Evolutionary conservation across 2,113 vertebrate genomes (phyloP).

Genomic region (Chroicocephalus ridibundus): DNA sequence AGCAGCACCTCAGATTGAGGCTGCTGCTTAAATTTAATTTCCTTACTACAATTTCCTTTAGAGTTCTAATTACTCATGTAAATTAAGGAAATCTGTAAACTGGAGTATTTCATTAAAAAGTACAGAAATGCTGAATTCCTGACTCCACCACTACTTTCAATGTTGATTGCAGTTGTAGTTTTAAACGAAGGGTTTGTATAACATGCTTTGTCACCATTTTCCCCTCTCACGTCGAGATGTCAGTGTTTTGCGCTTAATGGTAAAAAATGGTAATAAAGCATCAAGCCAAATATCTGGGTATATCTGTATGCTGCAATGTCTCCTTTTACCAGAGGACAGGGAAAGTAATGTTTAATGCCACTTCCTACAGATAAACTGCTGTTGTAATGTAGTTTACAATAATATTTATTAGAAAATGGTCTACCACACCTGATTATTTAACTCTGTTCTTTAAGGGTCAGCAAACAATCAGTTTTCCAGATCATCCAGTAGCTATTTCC

Average conservation of each 20-base stretch:
- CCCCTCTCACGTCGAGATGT: neutral
- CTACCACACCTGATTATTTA: neutral
- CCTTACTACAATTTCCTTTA: constrained; percentile 42
- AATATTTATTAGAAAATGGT: constrained; percentile 30
- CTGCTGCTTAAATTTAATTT: constrained; percentile 19
- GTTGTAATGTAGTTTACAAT: neutral
- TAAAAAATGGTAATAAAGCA: constrained; percentile 32
- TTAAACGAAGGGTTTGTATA: constrained; percentile 15
- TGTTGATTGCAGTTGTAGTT: neutral
- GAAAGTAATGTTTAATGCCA: constrained; percentile 15
- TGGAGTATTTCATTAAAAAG: constrained; percentile 50
- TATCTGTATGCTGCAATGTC: neutral
- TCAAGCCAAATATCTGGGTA: constrained; percentile 12
- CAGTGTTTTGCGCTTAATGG: constrained; percentile 11
- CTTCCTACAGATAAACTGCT: neutral
- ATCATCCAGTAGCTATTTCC: neutral
- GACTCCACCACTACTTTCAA: neutral
- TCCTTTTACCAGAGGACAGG: constrained; percentile 1
- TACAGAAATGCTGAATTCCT: constrained; percentile 20
- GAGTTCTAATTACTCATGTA: constrained; percentile 60
- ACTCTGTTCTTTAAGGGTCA: constrained; percentile 9
- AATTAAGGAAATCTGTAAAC: constrained; percentile 49
- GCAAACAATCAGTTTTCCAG: constrained; percentile 43
- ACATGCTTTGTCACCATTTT: neutral
- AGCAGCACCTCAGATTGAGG: constrained; percentile 24